Evolutionary conservation across 2,113 vertebrate genomes (phyloP).

Genomic region (Myanophis thanlyinensis): DNA sequence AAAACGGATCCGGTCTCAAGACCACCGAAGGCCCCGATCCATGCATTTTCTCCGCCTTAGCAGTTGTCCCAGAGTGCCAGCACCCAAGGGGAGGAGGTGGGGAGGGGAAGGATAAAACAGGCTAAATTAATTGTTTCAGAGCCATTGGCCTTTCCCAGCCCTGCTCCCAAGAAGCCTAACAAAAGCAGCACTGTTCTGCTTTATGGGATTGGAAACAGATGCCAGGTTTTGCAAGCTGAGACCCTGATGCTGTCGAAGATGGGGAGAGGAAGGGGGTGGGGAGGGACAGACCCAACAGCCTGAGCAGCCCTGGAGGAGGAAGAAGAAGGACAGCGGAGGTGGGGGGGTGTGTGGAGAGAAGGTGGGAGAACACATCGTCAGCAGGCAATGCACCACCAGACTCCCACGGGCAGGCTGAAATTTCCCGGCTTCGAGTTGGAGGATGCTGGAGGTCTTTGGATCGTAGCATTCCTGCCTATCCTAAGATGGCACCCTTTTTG

Average conservation of each 20-base stretch:
- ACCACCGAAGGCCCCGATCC: rapidly evolving
- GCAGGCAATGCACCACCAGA: neutral
- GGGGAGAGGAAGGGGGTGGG: neutral
- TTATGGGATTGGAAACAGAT: constrained; percentile 45
- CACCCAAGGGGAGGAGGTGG: neutral
- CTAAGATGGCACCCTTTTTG: neutral
- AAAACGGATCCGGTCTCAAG: rapidly evolving
- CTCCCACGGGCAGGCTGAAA: neutral
- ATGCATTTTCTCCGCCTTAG: rapidly evolving
- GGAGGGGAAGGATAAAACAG: neutral
- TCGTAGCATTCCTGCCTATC: neutral
- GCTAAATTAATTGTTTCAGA: constrained; percentile 1
- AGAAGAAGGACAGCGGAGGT: neutral
- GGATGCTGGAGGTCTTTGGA: rapidly evolving
- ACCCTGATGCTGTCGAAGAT: neutral
- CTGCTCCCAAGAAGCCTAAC: neutral
- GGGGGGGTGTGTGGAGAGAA: neutral
- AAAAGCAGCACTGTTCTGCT: constrained; percentile 32
- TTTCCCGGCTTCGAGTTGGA: neutral
- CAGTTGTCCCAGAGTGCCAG: rapidly evolving
- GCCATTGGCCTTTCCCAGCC: rapidly evolving
- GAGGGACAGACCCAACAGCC: neutral
- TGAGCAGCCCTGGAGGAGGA: neutral
- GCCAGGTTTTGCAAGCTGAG: constrained; percentile 8
- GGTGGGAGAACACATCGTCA: neutral